Evolutionary conservation across 1,140 invertebrate genomes (phyloP).

Genomic region (Hypsibius dujardini): DNA sequence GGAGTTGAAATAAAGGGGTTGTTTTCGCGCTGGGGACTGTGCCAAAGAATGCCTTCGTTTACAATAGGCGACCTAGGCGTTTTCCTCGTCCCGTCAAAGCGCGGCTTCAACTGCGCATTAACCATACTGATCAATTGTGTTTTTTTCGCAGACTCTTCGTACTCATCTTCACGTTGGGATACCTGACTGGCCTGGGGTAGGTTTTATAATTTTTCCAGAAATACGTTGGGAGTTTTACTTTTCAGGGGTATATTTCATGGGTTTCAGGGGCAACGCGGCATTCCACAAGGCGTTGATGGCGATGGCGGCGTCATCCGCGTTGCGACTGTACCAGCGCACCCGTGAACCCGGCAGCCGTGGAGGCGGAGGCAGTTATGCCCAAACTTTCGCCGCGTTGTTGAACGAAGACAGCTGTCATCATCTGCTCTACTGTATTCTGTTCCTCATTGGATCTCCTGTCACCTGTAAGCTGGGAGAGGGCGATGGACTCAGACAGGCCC

Average conservation of each 20-base stretch:
- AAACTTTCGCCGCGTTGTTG: not conserved
- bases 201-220: not conserved
- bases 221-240: not conserved
- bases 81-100: too few species aligned
- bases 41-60: too few species aligned
- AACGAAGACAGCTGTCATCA: constrained; percentile 14
- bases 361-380: not conserved
- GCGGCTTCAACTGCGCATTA: too few species aligned
- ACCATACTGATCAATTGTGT: not conserved
- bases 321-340: constrained; percentile 12
- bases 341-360: not conserved
- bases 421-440: constrained; percentile 10
- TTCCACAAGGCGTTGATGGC: constrained; percentile 5
- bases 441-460: constrained; percentile 12
- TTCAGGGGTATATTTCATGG: not conserved
- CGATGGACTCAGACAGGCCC: not conserved
- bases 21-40: too few species aligned
- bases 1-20: too few species aligned
- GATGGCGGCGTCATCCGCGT: not conserved
- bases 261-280: constrained; percentile 6
- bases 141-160: not conserved
- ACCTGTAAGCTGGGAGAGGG: not conserved
- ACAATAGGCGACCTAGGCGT: too few species aligned
- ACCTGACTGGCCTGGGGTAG: constrained; percentile 10
- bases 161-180: not conserved